These are phyloP conservation scores for Labeo catla DNA, from an alignment of 2,113 vertebrate species.

Conservation along the genomic window DNA sequence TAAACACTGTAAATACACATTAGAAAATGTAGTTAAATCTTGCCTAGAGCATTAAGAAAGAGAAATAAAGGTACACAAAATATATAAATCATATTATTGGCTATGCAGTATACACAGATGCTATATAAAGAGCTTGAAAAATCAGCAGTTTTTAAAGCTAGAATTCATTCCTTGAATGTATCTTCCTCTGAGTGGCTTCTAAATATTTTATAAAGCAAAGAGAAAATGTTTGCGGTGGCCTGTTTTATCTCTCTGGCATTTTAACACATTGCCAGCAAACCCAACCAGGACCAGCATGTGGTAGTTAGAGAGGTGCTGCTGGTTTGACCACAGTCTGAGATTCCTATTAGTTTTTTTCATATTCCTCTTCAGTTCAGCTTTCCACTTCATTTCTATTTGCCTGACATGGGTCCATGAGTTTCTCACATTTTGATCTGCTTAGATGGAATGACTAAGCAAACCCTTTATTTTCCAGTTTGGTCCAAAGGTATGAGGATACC, in stretches of 20 bases:
- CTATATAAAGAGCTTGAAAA: neutral
- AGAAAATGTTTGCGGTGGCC: slow-evolving; percentile 62
- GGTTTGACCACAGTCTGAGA: slow-evolving; percentile 51
- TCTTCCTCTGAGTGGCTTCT: slow-evolving; percentile 58
- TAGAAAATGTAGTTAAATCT: neutral
- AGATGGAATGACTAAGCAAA: neutral
- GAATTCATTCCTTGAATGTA: slow-evolving; percentile 20
- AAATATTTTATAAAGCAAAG: slow-evolving; percentile 68
- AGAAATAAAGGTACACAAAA: neutral
- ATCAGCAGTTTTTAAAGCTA: slow-evolving; percentile 38
- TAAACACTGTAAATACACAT: neutral
- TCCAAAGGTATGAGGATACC: neutral
- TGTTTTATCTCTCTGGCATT: slow-evolving; percentile 60
- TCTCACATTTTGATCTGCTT: slow-evolving; percentile 41
- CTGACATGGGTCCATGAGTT: neutral
- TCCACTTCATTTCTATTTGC: slow-evolving; percentile 7
- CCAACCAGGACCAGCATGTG: slow-evolving; percentile 26
- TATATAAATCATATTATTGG: neutral
- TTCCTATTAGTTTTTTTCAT: slow-evolving; percentile 63
- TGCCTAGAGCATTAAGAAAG: neutral
- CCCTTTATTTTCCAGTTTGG: neutral
- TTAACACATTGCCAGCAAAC: slow-evolving; percentile 51
- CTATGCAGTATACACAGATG: neutral
- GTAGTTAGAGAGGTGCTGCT: slow-evolving; percentile 46
- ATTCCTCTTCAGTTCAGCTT: slow-evolving; percentile 63